Conservation (phyloP, 2,113 vertebrate genomes). For the Cairina moschata region DNA sequence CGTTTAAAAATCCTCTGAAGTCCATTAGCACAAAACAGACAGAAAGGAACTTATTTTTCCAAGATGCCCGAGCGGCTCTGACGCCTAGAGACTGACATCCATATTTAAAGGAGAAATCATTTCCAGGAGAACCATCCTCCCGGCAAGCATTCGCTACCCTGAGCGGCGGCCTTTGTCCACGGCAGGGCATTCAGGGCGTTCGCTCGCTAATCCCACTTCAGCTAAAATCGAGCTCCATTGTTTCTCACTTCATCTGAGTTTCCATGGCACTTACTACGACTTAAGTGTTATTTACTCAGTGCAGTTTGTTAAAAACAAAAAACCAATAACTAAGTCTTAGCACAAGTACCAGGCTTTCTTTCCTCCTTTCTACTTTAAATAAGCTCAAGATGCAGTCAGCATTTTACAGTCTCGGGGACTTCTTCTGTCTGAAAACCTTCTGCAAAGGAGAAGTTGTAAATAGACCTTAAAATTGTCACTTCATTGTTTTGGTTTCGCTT, state of each 20-base stretch:
- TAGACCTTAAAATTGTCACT: not conserved
- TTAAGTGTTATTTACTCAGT: slow-evolving; percentile 59
- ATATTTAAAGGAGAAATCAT: not conserved
- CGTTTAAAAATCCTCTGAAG: not conserved
- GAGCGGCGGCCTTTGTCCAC: not conserved
- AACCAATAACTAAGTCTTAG: not conserved
- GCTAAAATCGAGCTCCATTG: slow-evolving; percentile 53
- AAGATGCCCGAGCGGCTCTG: not conserved
- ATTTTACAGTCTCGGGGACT: not conserved
- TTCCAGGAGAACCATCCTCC: not conserved
- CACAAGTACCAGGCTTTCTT: not conserved
- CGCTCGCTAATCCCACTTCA: slow-evolving; percentile 52
- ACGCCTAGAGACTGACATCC: not conserved
- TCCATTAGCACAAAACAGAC: not conserved
- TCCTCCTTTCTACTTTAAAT: not conserved
- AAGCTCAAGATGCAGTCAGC: not conserved
- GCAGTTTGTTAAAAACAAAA: slow-evolving; percentile 17
- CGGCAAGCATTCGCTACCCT: not conserved
- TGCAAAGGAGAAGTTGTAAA: slow-evolving; percentile 60
- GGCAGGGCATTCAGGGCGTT: not conserved
- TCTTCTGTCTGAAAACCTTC: not conserved
- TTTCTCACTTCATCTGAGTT: slow-evolving; percentile 56
- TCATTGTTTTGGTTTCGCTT: not conserved
- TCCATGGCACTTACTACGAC: slow-evolving; percentile 41
- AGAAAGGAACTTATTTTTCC: not conserved